Conservation (phyloP, 2,888 invertebrate genomes). For the Pemphredon lugubris region DNA sequence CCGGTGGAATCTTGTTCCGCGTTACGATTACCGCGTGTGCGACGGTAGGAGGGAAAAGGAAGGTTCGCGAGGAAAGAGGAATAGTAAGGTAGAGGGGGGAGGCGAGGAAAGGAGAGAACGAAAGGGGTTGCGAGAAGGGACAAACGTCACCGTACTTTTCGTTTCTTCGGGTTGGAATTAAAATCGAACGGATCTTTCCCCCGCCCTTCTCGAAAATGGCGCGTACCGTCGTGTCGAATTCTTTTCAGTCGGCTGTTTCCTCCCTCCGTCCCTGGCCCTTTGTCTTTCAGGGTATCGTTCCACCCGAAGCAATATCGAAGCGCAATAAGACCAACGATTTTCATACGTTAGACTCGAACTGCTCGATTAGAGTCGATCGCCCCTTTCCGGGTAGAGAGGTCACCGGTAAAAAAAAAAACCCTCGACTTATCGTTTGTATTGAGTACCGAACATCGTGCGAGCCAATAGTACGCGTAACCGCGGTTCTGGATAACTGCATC, state of each 20-base stretch:
- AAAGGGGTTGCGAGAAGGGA: not conserved
- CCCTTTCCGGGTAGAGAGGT: slow-evolving; percentile 24
- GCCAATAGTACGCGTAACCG: slow-evolving; percentile 17
- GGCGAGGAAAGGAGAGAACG: not conserved
- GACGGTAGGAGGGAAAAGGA: slow-evolving; percentile 1
- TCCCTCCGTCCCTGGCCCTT: not conserved
- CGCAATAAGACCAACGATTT: slow-evolving; percentile 47
- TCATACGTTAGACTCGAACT: slow-evolving; percentile 46
- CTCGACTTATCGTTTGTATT: slow-evolving; percentile 29
- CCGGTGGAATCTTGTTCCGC: slow-evolving; percentile 54
- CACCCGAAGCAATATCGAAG: slow-evolving; percentile 19
- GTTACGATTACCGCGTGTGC: slow-evolving; percentile 49
- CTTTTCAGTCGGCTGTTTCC: slow-evolving; percentile 6
- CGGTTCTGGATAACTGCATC: slow-evolving; percentile 6
- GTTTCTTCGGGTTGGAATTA: slow-evolving; percentile 40
- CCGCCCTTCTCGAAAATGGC: slow-evolving; percentile 16
- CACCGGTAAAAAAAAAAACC: slow-evolving; percentile 16
- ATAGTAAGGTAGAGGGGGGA: not conserved
- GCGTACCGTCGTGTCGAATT: slow-evolving; percentile 6
- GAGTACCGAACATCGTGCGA: slow-evolving; percentile 7
- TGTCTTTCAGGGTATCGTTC: slow-evolving; percentile 13
- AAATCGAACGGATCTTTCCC: slow-evolving; percentile 45
- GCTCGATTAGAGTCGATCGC: slow-evolving; percentile 45
- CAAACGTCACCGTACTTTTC: slow-evolving; percentile 8
- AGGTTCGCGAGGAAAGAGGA: no score